Conservation (phyloP, 2,888 invertebrate genomes). For the Clistopyga incitator region DNA sequence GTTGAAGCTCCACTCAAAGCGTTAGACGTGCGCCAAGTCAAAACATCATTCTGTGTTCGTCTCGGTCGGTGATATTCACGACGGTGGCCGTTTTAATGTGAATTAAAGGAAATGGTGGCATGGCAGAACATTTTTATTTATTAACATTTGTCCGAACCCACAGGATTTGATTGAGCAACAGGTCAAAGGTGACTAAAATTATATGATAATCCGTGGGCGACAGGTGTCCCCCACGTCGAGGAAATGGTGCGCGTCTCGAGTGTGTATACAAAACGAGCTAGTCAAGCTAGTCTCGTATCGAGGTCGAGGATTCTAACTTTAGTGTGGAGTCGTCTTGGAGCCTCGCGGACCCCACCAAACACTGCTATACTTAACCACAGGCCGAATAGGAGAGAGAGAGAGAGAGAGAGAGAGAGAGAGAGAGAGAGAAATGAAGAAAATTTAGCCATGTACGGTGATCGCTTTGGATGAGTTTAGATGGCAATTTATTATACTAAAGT, state of each 20-base stretch:
- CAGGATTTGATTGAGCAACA: neutral
- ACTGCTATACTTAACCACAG: neutral
- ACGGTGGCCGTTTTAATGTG: neutral
- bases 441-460: neutral
- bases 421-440: neutral
- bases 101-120: neutral
- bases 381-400: neutral
- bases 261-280: slow-evolving; percentile 22
- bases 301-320: slow-evolving; percentile 66
- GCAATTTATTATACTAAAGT: slow-evolving; percentile 1
- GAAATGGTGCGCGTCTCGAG: neutral
- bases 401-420: neutral
- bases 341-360: slow-evolving; percentile 34
- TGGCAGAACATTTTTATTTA: too few relatives aligned
- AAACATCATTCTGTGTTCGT: neutral
- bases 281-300: slow-evolving; percentile 54
- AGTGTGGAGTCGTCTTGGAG: slow-evolving; percentile 53
- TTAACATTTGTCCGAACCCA: neutral
- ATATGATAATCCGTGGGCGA: slow-evolving; percentile 12
- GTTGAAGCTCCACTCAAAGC: neutral
- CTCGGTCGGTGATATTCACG: neutral
- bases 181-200: slow-evolving; percentile 19
- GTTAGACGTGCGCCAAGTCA: neutral
- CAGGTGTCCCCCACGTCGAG: neutral
- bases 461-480: neutral